Percentiles rank a stretch among this genome's conserved stretches.
These are phyloP conservation scores for Oreochromis grahami DNA, from an alignment of 2,797 vertebrate genomes.

Conservation along the genomic window DNA sequence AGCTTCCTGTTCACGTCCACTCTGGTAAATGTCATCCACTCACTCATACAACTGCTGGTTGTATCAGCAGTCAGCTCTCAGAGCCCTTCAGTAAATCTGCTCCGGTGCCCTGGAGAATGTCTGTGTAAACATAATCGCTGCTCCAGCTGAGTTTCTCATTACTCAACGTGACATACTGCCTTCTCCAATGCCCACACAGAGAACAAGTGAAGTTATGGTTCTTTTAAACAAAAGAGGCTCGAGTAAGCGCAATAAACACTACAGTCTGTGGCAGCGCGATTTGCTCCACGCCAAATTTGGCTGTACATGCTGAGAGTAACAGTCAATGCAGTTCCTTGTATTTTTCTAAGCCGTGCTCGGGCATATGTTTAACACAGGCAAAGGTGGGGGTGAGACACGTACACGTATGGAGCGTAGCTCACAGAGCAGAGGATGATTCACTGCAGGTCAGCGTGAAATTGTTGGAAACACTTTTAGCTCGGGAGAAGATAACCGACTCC, in stretches of 20 bases:
- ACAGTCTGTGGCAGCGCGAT: neutral
- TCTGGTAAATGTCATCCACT: neutral
- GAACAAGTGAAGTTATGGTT: constrained; percentile 36
- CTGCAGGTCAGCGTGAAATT: constrained; percentile 31
- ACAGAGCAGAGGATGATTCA: neutral
- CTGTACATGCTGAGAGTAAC: neutral
- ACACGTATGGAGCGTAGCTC: neutral
- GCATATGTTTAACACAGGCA: neutral
- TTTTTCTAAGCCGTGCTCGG: constrained; percentile 3
- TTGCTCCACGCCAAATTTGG: constrained; percentile 59
- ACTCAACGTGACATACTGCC: constrained; percentile 42
- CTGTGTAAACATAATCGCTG: constrained; percentile 51
- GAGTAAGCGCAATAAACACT: constrained; percentile 40
- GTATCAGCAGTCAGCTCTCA: neutral
- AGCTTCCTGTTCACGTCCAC: neutral
- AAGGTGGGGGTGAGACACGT: neutral
- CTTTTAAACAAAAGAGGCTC: constrained; percentile 43
- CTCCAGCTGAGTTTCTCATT: constrained; percentile 54
- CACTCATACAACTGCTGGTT: neutral
- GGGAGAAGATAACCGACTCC: neutral
- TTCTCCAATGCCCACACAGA: constrained; percentile 32
- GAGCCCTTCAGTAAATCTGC: constrained; percentile 12
- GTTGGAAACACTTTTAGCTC: neutral
- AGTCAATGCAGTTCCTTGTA: constrained; percentile 1
- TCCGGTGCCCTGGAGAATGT: constrained; percentile 36